Evolutionary conservation across 2,797 vertebrate species (phyloP).

Genomic region (Premnoplex brunnescens): DNA sequence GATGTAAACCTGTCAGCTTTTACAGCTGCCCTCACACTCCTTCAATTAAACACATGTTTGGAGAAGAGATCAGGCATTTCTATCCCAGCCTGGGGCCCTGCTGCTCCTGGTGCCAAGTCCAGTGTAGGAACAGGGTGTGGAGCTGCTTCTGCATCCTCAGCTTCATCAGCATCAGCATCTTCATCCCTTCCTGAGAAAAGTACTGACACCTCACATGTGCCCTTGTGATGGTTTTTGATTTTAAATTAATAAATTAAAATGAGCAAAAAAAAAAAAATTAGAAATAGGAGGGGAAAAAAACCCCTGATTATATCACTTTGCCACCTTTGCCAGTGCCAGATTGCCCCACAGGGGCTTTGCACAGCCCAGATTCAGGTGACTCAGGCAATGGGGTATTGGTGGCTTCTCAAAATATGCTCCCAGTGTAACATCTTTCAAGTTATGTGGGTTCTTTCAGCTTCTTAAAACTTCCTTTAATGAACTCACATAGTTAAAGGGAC

Average conservation of each 20-base stretch:
- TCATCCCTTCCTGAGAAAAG: background rate
- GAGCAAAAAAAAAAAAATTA: background rate
- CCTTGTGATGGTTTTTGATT: fast-evolving
- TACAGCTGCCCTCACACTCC: background rate
- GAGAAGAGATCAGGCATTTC: background rate
- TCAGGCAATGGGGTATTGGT: background rate
- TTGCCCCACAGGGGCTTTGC: background rate
- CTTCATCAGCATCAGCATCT: background rate
- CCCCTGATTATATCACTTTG: background rate
- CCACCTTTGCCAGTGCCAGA: background rate
- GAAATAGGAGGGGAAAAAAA: fast-evolving
- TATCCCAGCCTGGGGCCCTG: background rate
- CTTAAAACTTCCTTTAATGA: background rate
- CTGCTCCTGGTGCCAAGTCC: background rate
- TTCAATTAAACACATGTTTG: background rate
- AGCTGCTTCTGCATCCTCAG: fast-evolving
- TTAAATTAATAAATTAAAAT: background rate
- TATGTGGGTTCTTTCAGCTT: background rate
- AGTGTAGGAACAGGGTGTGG: fast-evolving
- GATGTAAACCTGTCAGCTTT: constrained; percentile 15
- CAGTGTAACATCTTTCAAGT: background rate
- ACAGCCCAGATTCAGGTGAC: background rate
- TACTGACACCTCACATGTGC: fast-evolving
- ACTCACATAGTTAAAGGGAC: background rate
- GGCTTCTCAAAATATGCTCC: background rate